These are phyloP conservation scores for Procambarus clarkii DNA, from an alignment of 1,140 invertebrate species.

Conservation along the genomic window DNA sequence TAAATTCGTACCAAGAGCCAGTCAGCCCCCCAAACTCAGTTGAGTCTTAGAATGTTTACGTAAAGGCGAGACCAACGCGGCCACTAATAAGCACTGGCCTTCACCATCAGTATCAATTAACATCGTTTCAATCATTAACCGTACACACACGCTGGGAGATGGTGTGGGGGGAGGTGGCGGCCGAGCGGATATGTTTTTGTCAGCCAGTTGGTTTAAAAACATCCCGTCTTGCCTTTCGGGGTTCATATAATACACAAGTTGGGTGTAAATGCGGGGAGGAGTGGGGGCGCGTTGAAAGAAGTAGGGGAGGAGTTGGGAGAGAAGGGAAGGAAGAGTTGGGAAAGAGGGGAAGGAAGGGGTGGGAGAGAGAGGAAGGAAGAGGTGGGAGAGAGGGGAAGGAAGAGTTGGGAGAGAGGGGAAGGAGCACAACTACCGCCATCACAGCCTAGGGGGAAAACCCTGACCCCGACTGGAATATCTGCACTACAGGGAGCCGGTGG, in stretches of 20 bases:
- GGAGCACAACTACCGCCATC: no score
- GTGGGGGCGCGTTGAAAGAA: not conserved
- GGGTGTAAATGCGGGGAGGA: not conserved
- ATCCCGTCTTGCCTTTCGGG: no score
- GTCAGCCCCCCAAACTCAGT: no score
- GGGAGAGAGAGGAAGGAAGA: constrained; percentile 36
- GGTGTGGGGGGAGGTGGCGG: no score
- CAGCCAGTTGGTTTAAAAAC: no score
- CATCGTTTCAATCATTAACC: constrained; percentile 5
- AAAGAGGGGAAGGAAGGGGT: constrained; percentile 15
- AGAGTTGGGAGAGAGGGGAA: not conserved
- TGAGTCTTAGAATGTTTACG: no score
- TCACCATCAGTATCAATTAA: constrained; percentile 11
- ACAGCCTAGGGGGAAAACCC: no score
- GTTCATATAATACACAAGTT: no score
- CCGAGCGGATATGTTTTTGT: not conserved
- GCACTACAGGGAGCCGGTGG: no score
- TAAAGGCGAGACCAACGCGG: no score
- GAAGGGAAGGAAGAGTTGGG: not conserved
- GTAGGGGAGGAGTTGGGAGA: not conserved
- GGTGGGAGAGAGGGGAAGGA: constrained; percentile 9
- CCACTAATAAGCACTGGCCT: not conserved
- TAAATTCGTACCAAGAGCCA: no score
- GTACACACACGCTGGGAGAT: not conserved
- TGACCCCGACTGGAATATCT: no score